phyloP scores from a whole-genome alignment of 2,797 vertebrate species.

The Typhlichthys eigenmanni region DNA sequence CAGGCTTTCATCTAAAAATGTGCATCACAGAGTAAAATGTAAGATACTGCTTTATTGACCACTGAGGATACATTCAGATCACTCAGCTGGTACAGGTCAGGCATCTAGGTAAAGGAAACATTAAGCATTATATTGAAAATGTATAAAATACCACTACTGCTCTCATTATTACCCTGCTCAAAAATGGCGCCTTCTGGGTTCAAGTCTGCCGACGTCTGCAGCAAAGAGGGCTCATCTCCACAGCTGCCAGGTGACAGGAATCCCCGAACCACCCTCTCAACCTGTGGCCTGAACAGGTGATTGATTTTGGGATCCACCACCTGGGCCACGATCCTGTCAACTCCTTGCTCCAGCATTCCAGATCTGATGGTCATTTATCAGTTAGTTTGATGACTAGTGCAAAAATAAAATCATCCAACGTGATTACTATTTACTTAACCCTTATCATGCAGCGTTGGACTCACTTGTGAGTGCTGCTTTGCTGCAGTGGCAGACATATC shows the following conservation, averaged over 20 bases:
- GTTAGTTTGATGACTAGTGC: neutral
- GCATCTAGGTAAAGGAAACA: too few species aligned
- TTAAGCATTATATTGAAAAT: too few species aligned
- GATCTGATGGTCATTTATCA: constrained; percentile 76
- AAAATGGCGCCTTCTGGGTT: constrained; percentile 73
- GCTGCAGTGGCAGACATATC: neutral
- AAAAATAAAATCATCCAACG: too few species aligned
- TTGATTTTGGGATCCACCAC: constrained; percentile 98
- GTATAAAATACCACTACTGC: too few species aligned
- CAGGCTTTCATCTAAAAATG: too few species aligned
- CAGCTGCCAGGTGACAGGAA: constrained; percentile 91
- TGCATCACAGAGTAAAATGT: too few species aligned
- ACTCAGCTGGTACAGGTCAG: too few species aligned
- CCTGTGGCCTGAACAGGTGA: constrained; percentile 95
- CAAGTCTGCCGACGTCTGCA: constrained; percentile 65
- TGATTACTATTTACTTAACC: neutral
- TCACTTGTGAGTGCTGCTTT: too few species aligned
- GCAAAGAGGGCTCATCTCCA: constrained; percentile 74
- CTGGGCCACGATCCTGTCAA: constrained; percentile 97
- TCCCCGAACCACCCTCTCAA: constrained; percentile 92
- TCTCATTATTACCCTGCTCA: constrained; percentile 76
- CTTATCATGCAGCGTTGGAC: neutral
- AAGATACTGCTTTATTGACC: too few species aligned
- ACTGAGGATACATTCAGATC: too few species aligned
- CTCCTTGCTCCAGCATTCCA: constrained; percentile 97